phyloP scores from a whole-genome alignment of 2,113 vertebrate genomes.

The Camarhynchus parvulus region DNA sequence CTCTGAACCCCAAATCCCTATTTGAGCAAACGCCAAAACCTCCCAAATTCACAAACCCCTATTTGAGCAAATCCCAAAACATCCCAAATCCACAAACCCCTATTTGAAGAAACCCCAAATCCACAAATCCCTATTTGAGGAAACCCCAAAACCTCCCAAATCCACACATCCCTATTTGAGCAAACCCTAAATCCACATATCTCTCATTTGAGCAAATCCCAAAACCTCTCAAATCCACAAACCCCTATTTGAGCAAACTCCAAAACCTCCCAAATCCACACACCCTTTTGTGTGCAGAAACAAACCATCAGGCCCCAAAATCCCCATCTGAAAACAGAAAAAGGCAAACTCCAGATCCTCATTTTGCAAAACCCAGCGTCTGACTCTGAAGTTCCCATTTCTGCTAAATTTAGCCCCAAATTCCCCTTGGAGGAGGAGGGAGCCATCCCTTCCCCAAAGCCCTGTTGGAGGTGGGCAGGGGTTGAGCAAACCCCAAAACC shows the following conservation, averaged over 20 bases:
- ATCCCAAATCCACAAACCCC: background rate
- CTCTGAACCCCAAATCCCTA: background rate
- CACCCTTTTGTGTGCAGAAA: background rate
- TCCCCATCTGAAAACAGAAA: accelerated
- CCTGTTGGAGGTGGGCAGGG: background rate
- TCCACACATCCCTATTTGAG: accelerated
- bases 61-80: background rate
- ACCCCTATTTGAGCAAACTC: background rate
- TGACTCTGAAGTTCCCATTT: background rate
- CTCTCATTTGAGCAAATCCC: background rate
- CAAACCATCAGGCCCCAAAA: background rate
- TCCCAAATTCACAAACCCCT: background rate
- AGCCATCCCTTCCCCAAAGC: accelerated
- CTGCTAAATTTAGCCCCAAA: accelerated
- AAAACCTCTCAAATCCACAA: too few species aligned
- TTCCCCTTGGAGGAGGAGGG: accelerated
- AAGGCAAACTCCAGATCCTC: too few species aligned
- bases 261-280: too few species aligned
- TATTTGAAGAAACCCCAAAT: background rate
- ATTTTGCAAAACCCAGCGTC: background rate
- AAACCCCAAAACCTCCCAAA: too few species aligned
- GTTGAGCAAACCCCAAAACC: background rate
- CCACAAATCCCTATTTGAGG: too few species aligned
- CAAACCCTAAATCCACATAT: background rate
- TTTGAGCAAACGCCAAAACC: background rate